phyloP scores from a whole-genome alignment of 2,888 invertebrate genomes.

The Seira ritae region DNA sequence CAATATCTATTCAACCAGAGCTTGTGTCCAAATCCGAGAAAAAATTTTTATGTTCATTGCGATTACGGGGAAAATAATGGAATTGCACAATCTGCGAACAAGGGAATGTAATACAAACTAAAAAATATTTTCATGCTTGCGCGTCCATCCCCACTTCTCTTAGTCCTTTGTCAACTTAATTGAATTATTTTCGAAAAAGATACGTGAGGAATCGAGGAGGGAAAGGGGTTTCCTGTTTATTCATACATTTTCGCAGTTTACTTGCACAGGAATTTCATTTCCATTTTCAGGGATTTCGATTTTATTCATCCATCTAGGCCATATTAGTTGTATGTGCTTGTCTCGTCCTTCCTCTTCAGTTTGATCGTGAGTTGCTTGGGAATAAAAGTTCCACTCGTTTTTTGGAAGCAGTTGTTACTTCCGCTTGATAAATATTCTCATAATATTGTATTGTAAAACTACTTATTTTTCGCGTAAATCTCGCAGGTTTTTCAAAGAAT shows the following conservation, averaged over 20 bases:
- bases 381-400: no score
- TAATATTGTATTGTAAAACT: background rate
- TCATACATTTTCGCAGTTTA: background rate
- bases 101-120: no score
- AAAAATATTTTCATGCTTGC: background rate
- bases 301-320: no score
- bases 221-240: background rate
- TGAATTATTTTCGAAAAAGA: background rate
- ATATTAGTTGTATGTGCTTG: no score
- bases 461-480: background rate
- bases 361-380: background rate
- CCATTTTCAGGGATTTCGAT: background rate
- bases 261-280: background rate
- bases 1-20: no score
- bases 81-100: background rate
- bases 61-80: background rate
- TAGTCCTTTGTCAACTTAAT: slow-evolving; percentile 3
- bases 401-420: background rate
- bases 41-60: background rate
- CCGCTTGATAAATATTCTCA: background rate
- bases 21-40: no score
- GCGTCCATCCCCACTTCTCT: background rate
- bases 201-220: background rate
- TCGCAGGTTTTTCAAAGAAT: background rate
- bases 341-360: background rate